Percentiles rank a stretch among this genome's conserved stretches.
These are phyloP conservation scores for Natator depressus DNA, from an alignment of 2,113 vertebrate species.

Conservation along the genomic window DNA sequence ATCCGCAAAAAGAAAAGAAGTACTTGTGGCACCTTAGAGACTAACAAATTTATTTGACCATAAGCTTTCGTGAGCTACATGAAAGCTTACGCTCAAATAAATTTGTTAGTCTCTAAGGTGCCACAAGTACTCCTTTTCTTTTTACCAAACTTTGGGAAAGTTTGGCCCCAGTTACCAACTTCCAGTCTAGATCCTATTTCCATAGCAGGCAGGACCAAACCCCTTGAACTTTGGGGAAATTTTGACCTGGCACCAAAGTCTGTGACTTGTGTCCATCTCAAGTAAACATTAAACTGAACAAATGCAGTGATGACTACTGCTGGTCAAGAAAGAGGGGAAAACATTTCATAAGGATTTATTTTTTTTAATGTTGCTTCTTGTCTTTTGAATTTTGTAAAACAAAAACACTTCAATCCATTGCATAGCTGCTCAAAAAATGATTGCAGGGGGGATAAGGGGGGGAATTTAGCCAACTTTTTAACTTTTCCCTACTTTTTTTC, in stretches of 20 bases:
- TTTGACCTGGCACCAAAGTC: not conserved
- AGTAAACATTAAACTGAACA: not conserved
- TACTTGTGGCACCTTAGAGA: too few species aligned
- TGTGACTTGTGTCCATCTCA: not conserved
- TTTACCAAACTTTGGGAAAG: not conserved
- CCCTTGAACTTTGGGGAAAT: not conserved
- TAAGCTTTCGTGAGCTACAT: too few species aligned
- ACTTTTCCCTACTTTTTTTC: not conserved
- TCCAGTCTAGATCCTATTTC: conserved; percentile 1
- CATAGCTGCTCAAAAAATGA: not conserved
- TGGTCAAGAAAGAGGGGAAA: not conserved
- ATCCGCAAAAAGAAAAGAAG: too few species aligned
- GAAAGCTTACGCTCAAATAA: too few species aligned
- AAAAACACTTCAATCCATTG: not conserved
- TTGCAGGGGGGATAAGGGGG: not conserved
- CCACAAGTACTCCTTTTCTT: too few species aligned
- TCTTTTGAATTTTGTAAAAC: fast-evolving
- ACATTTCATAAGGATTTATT: not conserved
- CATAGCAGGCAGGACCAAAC: conserved; percentile 27
- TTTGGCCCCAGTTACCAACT: not conserved
- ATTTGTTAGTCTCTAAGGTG: too few species aligned
- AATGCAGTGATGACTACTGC: fast-evolving
- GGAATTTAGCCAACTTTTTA: not conserved
- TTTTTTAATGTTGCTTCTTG: not conserved
- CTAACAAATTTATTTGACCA: too few species aligned